A percentile compares a stretch with the other conserved stretches of the same genome.
These are phyloP conservation scores for Dromas ardeola DNA, from an alignment of 2,113 vertebrate species.

Conservation along the genomic window DNA sequence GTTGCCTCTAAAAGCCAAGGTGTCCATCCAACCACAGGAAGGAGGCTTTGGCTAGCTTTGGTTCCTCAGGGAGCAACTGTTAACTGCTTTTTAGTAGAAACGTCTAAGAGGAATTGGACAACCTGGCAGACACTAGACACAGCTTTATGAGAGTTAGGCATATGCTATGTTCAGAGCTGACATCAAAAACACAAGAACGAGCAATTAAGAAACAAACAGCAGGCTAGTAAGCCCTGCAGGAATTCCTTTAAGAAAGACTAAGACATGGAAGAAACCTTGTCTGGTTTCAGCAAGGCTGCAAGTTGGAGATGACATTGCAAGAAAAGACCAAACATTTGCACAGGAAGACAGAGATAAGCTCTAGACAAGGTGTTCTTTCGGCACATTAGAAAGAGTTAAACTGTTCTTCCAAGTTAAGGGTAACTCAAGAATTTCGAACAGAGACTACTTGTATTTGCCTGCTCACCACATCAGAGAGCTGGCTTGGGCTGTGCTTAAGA, in stretches of 20 bases:
- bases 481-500: neutral
- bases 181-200: neutral
- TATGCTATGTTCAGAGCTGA: neutral
- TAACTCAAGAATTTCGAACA: neutral
- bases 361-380: neutral
- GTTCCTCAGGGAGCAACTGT: neutral
- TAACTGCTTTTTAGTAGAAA: neutral
- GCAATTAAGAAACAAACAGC: constrained; percentile 4
- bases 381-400: neutral
- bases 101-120: neutral
- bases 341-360: neutral
- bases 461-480: neutral
- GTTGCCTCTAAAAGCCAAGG: neutral
- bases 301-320: neutral
- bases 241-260: neutral
- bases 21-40: neutral
- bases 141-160: neutral
- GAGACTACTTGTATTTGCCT: neutral
- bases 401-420: neutral
- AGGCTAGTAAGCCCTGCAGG: neutral
- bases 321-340: neutral
- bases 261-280: neutral
- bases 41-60: neutral
- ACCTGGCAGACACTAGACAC: neutral
- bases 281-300: neutral